phyloP scores from a whole-genome alignment of 2,797 vertebrate genomes.

The Eidolon dupreanum region DNA sequence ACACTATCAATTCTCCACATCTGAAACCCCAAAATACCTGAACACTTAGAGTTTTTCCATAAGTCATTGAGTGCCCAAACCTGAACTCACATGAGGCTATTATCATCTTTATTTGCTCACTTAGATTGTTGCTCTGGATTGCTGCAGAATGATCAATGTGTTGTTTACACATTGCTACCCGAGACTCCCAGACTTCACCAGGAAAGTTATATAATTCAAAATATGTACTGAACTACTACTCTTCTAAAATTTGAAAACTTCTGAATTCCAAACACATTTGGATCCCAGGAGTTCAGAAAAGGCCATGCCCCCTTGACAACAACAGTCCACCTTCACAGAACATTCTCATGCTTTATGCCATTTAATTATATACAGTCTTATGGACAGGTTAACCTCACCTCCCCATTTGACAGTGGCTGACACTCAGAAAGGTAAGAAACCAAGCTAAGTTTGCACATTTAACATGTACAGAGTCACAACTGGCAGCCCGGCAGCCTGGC shows the following conservation, averaged over 20 bases:
- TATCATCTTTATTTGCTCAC: not conserved
- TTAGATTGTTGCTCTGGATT: not conserved
- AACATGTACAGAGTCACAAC: not conserved
- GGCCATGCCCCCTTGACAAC: too few species aligned
- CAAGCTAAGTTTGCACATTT: not conserved
- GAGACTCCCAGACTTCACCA: not conserved
- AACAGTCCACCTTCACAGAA: not conserved
- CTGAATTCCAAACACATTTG: not conserved
- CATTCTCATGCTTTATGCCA: fast-evolving
- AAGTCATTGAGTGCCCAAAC: not conserved
- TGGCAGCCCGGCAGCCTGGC: not conserved
- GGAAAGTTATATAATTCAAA: not conserved
- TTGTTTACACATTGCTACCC: not conserved
- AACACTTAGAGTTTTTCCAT: not conserved
- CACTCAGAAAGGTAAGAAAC: not conserved
- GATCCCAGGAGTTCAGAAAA: not conserved
- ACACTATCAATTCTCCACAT: not conserved
- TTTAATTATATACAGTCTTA: not conserved
- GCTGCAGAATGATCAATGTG: not conserved
- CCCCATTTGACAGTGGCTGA: not conserved
- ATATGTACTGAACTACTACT: not conserved
- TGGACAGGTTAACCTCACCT: not conserved
- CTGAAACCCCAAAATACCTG: not conserved
- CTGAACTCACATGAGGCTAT: not conserved
- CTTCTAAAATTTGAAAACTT: not conserved